Evolutionary conservation across 2,113 vertebrate genomes (phyloP).

Genomic region (Silurus meridionalis): DNA sequence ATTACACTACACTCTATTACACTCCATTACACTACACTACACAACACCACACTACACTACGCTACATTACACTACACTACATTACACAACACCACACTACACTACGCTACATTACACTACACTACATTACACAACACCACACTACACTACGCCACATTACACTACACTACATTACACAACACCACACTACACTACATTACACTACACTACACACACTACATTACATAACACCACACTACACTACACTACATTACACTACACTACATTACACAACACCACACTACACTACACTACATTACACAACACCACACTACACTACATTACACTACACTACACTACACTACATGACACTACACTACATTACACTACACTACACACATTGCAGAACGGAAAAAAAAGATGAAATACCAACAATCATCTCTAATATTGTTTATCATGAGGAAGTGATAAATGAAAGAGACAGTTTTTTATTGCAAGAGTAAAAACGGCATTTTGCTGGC

Average conservation of each 20-base stretch:
- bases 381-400: background rate
- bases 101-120: background rate
- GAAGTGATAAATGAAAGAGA: background rate
- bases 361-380: fast-evolving
- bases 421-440: background rate
- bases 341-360: background rate
- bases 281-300: background rate
- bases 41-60: background rate
- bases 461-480: background rate
- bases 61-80: background rate
- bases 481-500: background rate
- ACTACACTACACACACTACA: background rate
- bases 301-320: background rate
- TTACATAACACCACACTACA: background rate
- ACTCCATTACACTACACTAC: background rate
- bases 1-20: too few species aligned
- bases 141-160: background rate
- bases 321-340: background rate
- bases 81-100: background rate
- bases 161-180: background rate
- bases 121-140: background rate
- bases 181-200: background rate
- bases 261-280: background rate
- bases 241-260: background rate
- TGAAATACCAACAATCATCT: background rate